Evolutionary conservation across 2,113 vertebrate genomes (phyloP).

Genomic region (Hemiprocne comata): DNA sequence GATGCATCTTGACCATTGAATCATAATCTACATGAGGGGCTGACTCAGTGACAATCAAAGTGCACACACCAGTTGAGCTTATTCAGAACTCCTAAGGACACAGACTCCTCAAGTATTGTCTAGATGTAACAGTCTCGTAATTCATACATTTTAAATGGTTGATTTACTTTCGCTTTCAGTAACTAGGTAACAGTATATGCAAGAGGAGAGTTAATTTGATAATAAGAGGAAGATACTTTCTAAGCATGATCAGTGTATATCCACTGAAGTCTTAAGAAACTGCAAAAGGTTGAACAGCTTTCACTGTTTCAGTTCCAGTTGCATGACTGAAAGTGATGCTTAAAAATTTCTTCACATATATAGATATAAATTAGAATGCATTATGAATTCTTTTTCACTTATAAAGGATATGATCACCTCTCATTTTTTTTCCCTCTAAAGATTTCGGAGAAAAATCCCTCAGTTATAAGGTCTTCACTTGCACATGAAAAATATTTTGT

Average conservation of each 20-base stretch:
- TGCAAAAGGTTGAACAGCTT: background rate
- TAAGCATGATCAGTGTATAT: background rate
- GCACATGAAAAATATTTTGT: background rate
- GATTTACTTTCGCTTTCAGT: background rate
- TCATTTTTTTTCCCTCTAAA: background rate
- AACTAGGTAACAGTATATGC: background rate
- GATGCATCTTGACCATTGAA: background rate
- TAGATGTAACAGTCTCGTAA: background rate
- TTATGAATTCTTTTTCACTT: background rate
- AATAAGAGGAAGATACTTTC: background rate
- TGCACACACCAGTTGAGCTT: background rate
- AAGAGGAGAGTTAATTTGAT: background rate
- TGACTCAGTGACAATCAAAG: background rate
- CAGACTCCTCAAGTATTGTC: background rate
- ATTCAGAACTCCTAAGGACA: background rate
- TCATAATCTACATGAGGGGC: background rate
- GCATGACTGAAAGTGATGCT: background rate
- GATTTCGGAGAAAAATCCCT: background rate
- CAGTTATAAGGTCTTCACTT: background rate
- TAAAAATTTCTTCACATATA: background rate
- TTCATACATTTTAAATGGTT: background rate
- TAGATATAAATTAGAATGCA: background rate
- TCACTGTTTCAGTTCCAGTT: background rate
- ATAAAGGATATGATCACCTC: background rate
- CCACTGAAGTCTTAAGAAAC: background rate